Percentiles rank a stretch among this genome's conserved stretches.
Evolutionary conservation across 1,140 invertebrate genomes (phyloP).

Genomic region (Spodoptera litura): DNA sequence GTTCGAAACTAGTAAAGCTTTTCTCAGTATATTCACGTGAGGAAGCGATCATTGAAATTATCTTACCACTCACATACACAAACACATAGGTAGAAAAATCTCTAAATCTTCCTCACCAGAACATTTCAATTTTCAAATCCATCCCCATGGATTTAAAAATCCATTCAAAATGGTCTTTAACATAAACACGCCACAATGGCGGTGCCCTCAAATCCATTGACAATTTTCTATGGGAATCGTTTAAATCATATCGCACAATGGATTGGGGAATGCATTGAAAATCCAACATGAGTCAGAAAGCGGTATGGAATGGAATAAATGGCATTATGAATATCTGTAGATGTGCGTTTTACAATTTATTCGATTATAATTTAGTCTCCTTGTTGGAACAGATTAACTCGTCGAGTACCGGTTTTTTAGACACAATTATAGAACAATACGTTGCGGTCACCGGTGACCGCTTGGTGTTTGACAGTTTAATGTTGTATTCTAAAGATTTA

Average conservation of each 20-base stretch:
- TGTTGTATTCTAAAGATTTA: neutral
- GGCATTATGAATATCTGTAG: neutral
- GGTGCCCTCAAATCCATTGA: conserved; percentile 44
- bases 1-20: too few relatives aligned
- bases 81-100: neutral
- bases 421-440: too few relatives aligned
- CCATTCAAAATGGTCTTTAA: conserved; percentile 16
- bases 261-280: conserved; percentile 44
- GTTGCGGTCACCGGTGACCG: too few relatives aligned
- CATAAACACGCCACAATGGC: conserved; percentile 31
- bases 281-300: conserved; percentile 33
- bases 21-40: too few relatives aligned
- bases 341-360: conserved; percentile 6
- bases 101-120: neutral
- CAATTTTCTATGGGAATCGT: conserved; percentile 39
- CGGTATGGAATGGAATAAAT: conserved; percentile 26
- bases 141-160: conserved; percentile 38
- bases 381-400: neutral
- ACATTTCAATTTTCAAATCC: conserved; percentile 30
- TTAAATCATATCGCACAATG: conserved; percentile 48
- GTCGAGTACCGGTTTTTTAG: too few relatives aligned
- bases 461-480: too few relatives aligned
- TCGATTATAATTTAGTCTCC: conserved; percentile 9
- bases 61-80: neutral
- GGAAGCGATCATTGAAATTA: too few relatives aligned